Percentiles rank a stretch among this genome's conserved stretches.
phyloP scores from a whole-genome alignment of 2,113 vertebrate species.

The Myrmophylax atrothorax region DNA sequence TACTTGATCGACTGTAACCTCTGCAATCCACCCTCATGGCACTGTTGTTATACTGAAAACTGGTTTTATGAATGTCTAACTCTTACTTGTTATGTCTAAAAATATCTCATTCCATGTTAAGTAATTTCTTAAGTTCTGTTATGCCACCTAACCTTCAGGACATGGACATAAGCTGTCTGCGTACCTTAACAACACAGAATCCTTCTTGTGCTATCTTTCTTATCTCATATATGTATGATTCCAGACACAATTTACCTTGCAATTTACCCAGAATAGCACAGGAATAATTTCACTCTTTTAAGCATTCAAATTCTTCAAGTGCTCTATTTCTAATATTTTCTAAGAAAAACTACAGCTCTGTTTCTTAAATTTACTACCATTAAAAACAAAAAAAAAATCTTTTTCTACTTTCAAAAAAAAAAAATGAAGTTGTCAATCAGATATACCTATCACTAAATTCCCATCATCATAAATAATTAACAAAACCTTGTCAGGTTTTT shows the following conservation, averaged over 20 bases:
- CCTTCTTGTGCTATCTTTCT: neutral
- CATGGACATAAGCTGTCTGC: neutral
- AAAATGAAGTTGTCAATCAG: neutral
- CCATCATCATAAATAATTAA: constrained; percentile 22
- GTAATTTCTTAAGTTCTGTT: neutral
- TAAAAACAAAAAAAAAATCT: neutral
- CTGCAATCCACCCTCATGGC: neutral
- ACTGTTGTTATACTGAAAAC: neutral
- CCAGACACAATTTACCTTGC: neutral
- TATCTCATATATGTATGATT: neutral
- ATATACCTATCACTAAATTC: neutral
- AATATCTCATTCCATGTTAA: neutral
- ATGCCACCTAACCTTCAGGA: neutral
- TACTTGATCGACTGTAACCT: neutral
- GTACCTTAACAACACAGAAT: neutral
- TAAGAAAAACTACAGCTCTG: neutral
- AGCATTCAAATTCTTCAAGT: neutral
- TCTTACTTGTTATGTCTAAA: neutral
- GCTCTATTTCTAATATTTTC: neutral
- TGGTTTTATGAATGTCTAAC: neutral
- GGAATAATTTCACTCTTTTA: neutral
- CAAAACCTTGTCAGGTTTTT: neutral
- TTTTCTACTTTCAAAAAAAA: neutral
- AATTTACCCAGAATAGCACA: neutral
- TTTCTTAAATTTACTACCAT: neutral